A percentile compares a stretch with the other conserved stretches of the same genome.
Evolutionary conservation across 2,888 invertebrate species (phyloP).

Genomic region (Troilus luridus): DNA sequence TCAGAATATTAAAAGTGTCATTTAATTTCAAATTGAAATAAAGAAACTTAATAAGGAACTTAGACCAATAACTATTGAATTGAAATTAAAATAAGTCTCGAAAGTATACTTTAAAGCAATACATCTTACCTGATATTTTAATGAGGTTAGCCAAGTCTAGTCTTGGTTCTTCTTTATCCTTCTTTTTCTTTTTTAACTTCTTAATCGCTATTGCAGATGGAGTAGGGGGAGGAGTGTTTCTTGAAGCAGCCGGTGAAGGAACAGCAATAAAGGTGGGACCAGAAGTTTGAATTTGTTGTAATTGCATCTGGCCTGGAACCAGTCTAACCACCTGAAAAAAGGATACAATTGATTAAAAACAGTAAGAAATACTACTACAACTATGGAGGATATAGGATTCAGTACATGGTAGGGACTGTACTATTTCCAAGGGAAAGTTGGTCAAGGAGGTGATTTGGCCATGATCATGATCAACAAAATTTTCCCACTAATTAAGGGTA

Average conservation of each 20-base stretch:
- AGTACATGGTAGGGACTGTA: too few relatives aligned
- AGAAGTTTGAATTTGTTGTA: conserved; percentile 72
- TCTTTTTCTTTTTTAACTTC: conserved; percentile 74
- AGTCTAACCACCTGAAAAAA: conserved; percentile 67
- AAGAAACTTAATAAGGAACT: not conserved
- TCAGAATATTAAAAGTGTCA: not conserved
- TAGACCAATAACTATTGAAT: not conserved
- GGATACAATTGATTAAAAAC: not conserved
- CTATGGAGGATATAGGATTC: too few relatives aligned
- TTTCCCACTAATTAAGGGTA: too few relatives aligned
- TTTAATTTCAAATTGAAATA: conserved; percentile 20
- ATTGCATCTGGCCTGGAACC: conserved; percentile 69
- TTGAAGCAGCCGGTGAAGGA: conserved; percentile 66
- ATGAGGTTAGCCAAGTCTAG: conserved; percentile 81
- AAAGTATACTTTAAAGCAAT: not conserved
- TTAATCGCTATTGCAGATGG: conserved; percentile 67
- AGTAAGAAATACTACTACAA: not conserved
- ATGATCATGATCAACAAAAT: too few relatives aligned
- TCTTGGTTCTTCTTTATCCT: conserved; percentile 73
- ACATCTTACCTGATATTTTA: conserved; percentile 76
- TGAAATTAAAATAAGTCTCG: not conserved
- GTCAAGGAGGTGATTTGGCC: too few relatives aligned
- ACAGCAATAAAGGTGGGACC: conserved; percentile 71
- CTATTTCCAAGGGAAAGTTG: too few relatives aligned
- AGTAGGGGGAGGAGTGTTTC: conserved; percentile 59